A percentile compares a stretch with the other conserved stretches of the same genome.
phyloP scores from a whole-genome alignment of 2,113 vertebrate species.

The Erythrolamprus reginae region DNA sequence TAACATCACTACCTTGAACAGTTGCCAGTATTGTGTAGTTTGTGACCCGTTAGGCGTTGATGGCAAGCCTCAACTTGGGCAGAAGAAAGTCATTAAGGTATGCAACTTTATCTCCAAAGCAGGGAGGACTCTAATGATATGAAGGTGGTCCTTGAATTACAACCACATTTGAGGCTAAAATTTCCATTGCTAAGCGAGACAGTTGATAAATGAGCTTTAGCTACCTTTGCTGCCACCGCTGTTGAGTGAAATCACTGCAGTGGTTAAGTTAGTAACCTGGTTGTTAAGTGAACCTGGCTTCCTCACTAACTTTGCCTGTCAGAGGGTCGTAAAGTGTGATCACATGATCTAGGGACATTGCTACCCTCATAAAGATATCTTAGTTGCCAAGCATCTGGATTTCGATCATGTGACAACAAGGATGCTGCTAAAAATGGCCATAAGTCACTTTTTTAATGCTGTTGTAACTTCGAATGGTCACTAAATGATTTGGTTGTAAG shows the following conservation, averaged over 20 bases:
- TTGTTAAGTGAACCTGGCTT: neutral
- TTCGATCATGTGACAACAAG: neutral
- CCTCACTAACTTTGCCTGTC: neutral
- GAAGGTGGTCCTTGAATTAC: neutral
- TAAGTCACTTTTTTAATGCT: neutral
- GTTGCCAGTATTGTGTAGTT: conserved; percentile 82
- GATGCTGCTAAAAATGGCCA: neutral
- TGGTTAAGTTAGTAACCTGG: neutral
- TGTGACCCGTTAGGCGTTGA: conserved; percentile 77
- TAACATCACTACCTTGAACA: conserved; percentile 78
- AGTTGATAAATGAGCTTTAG: neutral
- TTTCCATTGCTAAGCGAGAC: neutral
- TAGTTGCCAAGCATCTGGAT: neutral
- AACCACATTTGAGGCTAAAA: neutral
- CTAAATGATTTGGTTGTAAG: neutral
- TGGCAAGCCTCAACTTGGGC: conserved; percentile 85
- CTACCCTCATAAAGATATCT: neutral
- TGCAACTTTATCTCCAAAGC: neutral
- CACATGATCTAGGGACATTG: neutral
- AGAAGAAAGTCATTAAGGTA: conserved; percentile 87
- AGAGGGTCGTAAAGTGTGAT: neutral
- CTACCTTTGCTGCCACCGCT: no score
- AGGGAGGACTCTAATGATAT: neutral
- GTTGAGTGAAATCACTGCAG: neutral
- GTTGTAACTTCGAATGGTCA: neutral